phyloP scores from a whole-genome alignment of 2,888 invertebrate species.

The Patella pellucida region DNA sequence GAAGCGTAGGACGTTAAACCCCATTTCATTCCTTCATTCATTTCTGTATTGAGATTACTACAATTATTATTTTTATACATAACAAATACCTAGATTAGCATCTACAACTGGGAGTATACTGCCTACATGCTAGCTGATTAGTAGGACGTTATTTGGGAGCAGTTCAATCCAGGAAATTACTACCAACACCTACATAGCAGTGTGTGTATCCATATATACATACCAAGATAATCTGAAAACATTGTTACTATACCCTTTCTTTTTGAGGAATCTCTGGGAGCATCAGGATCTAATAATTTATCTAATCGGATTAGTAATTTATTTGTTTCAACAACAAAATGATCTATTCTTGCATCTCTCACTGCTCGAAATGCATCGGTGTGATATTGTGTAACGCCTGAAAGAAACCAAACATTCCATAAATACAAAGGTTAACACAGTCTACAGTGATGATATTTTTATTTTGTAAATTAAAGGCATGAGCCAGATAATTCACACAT shows the following conservation, averaged over 20 bases:
- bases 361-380: constrained; percentile 82
- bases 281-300: constrained; percentile 82
- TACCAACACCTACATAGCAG: too few species aligned
- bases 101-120: too few species aligned
- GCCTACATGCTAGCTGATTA: too few species aligned
- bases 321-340: constrained; percentile 94
- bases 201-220: not conserved
- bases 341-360: constrained; percentile 82
- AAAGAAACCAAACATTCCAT: constrained; percentile 11
- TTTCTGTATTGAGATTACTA: too few species aligned
- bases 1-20: too few species aligned
- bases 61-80: too few species aligned
- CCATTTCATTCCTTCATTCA: too few species aligned
- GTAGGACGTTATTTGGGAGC: too few species aligned
- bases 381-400: constrained; percentile 78
- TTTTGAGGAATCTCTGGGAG: constrained; percentile 75
- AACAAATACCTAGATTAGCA: too few species aligned
- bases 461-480: not conserved
- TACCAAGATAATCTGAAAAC: constrained; percentile 9
- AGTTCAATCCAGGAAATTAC: too few species aligned
- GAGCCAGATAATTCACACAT: too few species aligned
- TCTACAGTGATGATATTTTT: not conserved
- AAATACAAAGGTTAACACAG: not conserved
- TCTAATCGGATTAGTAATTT: constrained; percentile 93
- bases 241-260: constrained; percentile 62